Base-by-base conservation (phyloP, 2,888 invertebrate genomes). In the Eucera pruinosa region DNA sequence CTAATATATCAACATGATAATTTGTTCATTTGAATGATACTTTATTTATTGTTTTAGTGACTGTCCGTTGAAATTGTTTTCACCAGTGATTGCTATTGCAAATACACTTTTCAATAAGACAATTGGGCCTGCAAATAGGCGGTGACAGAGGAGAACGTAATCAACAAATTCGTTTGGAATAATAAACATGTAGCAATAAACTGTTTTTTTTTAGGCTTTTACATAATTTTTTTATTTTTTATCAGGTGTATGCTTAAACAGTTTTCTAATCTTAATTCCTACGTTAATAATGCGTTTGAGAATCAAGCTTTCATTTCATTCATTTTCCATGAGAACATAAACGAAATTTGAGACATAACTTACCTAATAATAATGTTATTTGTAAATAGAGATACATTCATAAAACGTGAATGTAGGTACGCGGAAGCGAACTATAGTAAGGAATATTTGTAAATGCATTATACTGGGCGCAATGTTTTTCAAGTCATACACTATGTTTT, bases 61-160 rank as follows among this genome's bases (percentile, higher is more conserved):
- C 81, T 95, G 94, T 87, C 96, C 96, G 0, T 92, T 97, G 15
- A 95, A 95, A 80, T 92, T 97, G 33, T 98, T 98, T 92, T 96
- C 97, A 18, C 96, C 96, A 0, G 97, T 97, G 54, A 96, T 97
- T 77, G 95, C 95, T 72, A 94, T 97, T 81, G 96, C 97, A 1
- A 97, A 97, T 93, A 94, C 95, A 1, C 93, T 97, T 90, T 96
- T 97, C 89, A 95, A 95, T 65, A 94, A 94, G 86, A 94, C 94
- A 7, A 94, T 94, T 78, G 92, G 93, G 30, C 90, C 91, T 23
- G 86, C 87, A 4, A 88, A 86, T 20, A 86, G 87, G 67, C 90
- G 90, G 89, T 91, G 91, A 92, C 90, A 81, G n/a, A 64, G 36
- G 65, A 61, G 13, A 41, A n/a, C 70, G 55, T 52, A 65, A 48